Evolutionary conservation across 2,888 invertebrate species (phyloP).

Genomic region (Yponomeuta cagnagella): DNA sequence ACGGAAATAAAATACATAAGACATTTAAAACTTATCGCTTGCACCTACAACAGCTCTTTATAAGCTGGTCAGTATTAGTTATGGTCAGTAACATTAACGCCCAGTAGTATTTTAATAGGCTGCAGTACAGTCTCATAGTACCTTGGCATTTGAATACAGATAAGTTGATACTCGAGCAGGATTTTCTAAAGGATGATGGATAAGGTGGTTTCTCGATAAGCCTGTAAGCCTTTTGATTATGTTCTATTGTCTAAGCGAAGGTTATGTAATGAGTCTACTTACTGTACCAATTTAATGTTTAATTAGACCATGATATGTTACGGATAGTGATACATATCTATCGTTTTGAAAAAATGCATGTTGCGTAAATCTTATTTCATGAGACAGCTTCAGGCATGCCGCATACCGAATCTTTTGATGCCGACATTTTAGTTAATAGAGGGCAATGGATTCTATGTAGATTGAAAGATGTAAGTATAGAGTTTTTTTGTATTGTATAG

Average conservation of each 20-base stretch:
- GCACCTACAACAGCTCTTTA: neutral
- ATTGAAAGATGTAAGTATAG: too few relatives aligned
- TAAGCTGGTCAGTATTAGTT: neutral
- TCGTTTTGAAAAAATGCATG: neutral
- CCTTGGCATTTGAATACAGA: slow-evolving; percentile 6
- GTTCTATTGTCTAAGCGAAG: neutral
- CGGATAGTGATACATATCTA: neutral
- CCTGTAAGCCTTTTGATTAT: neutral
- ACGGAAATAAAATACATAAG: too few relatives aligned
- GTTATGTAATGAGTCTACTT: neutral
- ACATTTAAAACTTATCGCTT: too few relatives aligned
- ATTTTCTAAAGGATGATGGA: slow-evolving; percentile 3
- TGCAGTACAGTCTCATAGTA: neutral
- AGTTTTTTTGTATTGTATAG: too few relatives aligned
- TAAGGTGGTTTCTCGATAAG: slow-evolving; percentile 1
- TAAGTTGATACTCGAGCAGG: neutral
- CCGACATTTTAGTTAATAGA: too few relatives aligned
- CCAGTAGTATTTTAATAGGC: slow-evolving; percentile 1
- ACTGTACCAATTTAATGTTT: neutral
- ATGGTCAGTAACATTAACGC: neutral
- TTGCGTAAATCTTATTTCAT: neutral
- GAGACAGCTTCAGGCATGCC: too few relatives aligned
- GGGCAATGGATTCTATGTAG: too few relatives aligned
- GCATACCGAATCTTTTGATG: too few relatives aligned
- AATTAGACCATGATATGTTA: slow-evolving; percentile 1